Conservation (phyloP, 2,888 invertebrate species). For the Ganaspis brasiliensis region DNA sequence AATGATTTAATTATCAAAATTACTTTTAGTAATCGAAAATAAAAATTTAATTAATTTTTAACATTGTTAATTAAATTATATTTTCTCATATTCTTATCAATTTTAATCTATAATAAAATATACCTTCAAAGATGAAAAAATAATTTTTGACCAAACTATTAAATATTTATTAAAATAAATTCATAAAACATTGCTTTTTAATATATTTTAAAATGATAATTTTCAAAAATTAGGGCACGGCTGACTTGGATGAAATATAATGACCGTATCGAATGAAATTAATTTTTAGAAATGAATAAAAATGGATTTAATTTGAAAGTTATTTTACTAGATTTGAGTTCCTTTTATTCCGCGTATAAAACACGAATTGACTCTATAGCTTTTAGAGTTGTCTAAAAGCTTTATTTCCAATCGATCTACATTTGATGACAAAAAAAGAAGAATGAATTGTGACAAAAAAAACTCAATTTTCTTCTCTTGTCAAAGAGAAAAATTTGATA, state of each 20-base stretch:
- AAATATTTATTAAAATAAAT: too few relatives aligned
- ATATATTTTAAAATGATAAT: too few relatives aligned
- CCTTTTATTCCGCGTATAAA: slow-evolving; percentile 8
- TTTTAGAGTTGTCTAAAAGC: slow-evolving; percentile 14
- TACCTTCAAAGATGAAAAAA: too few relatives aligned
- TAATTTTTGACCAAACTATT: too few relatives aligned
- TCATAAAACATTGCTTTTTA: too few relatives aligned
- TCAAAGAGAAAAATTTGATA: slow-evolving; percentile 22
- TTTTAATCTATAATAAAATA: too few relatives aligned
- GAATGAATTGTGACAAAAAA: not conserved
- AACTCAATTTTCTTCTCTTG: not conserved
- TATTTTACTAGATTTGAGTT: not conserved
- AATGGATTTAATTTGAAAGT: not conserved
- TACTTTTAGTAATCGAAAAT: too few relatives aligned
- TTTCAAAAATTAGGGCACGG: too few relatives aligned
- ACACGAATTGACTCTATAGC: slow-evolving; percentile 3
- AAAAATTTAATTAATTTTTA: too few relatives aligned
- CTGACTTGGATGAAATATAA: not conserved
- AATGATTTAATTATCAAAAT: too few relatives aligned
- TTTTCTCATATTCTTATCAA: too few relatives aligned
- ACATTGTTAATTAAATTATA: too few relatives aligned
- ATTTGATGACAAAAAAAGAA: slow-evolving; percentile 8
- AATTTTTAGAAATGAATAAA: not conserved
- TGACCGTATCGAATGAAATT: not conserved
- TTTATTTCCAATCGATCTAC: slow-evolving; percentile 22